A percentile compares a stretch with the other conserved stretches of the same genome.
Evolutionary conservation across 1,140 invertebrate species (phyloP).

Genomic region (Saccostrea echinata): DNA sequence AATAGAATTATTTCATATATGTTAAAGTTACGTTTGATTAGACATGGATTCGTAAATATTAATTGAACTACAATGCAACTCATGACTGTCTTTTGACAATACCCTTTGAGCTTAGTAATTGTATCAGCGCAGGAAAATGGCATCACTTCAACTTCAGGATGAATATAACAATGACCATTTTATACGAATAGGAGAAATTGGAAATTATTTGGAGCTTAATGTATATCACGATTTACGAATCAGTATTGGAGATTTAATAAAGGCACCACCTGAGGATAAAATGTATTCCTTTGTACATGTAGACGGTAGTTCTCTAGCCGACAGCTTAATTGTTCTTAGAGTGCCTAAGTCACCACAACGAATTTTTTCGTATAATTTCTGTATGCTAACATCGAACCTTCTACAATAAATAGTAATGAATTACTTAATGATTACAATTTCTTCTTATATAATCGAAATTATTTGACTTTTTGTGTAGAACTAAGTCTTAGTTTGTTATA

Average conservation of each 20-base stretch:
- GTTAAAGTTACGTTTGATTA: background rate
- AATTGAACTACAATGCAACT: background rate
- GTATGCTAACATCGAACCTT: constrained; percentile 48
- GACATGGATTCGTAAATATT: background rate
- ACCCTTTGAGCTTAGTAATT: too few species aligned
- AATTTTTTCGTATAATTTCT: constrained; percentile 45
- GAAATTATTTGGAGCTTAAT: background rate
- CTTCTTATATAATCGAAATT: too few species aligned
- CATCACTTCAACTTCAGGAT: background rate
- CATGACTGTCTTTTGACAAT: too few species aligned
- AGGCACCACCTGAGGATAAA: background rate
- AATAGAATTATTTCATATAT: background rate
- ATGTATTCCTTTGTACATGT: constrained; percentile 38
- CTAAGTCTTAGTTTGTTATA: too few species aligned
- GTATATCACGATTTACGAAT: background rate
- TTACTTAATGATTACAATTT: background rate
- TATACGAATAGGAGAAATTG: background rate
- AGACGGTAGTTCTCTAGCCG: constrained; percentile 43
- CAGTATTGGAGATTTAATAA: background rate
- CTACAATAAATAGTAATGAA: constrained; percentile 9
- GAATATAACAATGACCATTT: background rate
- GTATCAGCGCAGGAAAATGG: too few species aligned
- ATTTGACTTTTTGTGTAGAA: too few species aligned
- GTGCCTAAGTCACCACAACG: constrained; percentile 39
- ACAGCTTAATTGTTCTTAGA: constrained; percentile 48